A percentile compares a stretch with the other conserved stretches of the same genome.
Evolutionary conservation across 2,797 vertebrate genomes (phyloP).

Genomic region (Poecilia wingei): DNA sequence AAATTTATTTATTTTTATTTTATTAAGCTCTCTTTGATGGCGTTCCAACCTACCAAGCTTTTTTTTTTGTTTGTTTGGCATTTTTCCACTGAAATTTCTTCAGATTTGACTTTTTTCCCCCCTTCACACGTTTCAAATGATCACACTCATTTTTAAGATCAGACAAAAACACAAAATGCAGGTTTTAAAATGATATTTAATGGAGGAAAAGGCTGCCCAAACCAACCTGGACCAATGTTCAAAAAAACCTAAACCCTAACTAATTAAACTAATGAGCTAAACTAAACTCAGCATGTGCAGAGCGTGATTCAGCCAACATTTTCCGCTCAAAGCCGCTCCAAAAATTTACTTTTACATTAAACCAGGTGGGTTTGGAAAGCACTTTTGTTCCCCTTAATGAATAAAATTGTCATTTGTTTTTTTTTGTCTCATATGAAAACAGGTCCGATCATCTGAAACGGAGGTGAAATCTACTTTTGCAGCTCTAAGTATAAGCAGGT

Average conservation of each 20-base stretch:
- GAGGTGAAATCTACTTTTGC: not conserved
- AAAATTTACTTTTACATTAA: not conserved
- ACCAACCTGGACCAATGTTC: not conserved
- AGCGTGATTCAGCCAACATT: too few species aligned
- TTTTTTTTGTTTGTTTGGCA: not conserved
- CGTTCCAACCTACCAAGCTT: conserved; percentile 11
- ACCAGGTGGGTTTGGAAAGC: not conserved
- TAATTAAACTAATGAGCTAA: too few species aligned
- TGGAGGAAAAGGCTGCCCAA: not conserved
- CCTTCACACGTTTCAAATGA: not conserved
- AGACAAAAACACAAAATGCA: not conserved
- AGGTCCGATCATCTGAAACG: not conserved
- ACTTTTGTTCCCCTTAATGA: not conserved
- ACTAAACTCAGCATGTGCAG: too few species aligned
- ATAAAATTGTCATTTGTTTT: not conserved
- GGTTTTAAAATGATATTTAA: not conserved
- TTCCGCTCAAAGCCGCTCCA: too few species aligned
- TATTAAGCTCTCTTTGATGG: conserved; percentile 7
- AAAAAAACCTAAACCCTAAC: not conserved
- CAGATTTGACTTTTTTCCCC: not conserved
- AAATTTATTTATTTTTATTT: not conserved
- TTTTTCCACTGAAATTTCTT: not conserved
- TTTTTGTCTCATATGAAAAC: not conserved
- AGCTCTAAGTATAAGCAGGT: conserved; percentile 10
- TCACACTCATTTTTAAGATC: not conserved